Conservation (phyloP, 2,113 vertebrate species). For the Forbesichthys papilliferus region DNA sequence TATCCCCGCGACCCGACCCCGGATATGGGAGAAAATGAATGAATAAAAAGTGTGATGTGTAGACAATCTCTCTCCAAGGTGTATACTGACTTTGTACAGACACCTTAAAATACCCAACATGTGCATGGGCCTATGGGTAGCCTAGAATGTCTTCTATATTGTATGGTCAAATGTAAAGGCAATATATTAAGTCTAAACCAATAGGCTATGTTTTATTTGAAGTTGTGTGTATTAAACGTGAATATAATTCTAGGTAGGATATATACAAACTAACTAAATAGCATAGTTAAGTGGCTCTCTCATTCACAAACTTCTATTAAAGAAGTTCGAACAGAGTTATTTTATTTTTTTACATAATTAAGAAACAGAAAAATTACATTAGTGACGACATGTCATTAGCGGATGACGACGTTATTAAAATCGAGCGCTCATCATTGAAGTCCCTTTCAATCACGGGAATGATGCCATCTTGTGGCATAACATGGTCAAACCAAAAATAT, state of each 20-base stretch:
- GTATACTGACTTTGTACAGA: too few relatives aligned
- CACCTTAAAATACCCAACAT: too few relatives aligned
- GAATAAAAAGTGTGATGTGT: too few relatives aligned
- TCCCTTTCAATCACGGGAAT: constrained; percentile 11
- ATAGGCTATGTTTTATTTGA: too few relatives aligned
- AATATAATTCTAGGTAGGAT: background rate
- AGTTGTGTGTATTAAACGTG: too few relatives aligned
- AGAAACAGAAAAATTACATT: constrained; percentile 65
- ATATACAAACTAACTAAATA: background rate
- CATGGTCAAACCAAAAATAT: background rate
- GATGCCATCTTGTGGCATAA: constrained; percentile 61
- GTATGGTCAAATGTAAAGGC: too few relatives aligned
- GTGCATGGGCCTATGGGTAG: too few relatives aligned
- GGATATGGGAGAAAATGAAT: too few relatives aligned
- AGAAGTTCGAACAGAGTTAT: background rate
- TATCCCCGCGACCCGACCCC: too few relatives aligned
- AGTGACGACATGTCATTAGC: constrained; percentile 59
- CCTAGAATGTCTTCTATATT: too few relatives aligned
- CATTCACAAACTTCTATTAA: constrained; percentile 46
- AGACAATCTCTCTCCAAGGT: too few relatives aligned
- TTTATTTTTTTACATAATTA: constrained; percentile 40
- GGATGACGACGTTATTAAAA: constrained; percentile 44
- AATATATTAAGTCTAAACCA: too few relatives aligned
- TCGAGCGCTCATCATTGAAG: background rate
- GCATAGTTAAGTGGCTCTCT: background rate